Evolutionary conservation across 2,797 vertebrate species (phyloP).

Genomic region (Hyperoplus immaculatus): DNA sequence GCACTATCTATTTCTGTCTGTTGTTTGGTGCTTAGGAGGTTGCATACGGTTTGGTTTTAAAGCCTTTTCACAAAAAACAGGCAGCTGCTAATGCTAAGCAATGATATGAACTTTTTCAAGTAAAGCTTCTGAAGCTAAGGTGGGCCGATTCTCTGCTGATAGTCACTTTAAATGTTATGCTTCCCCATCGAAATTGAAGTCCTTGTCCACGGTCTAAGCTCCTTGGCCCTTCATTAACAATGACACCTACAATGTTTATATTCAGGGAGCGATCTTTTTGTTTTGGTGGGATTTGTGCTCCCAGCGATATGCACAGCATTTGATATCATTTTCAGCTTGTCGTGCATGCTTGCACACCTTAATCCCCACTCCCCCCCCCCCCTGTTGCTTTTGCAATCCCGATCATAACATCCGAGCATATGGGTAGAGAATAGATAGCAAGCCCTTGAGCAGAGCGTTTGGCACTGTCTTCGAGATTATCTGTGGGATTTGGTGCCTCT

Average conservation of each 20-base stretch:
- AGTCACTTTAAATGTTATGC: neutral
- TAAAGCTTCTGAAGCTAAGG: too few species aligned
- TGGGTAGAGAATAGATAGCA: slow-evolving; percentile 37
- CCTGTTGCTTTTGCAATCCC: too few species aligned
- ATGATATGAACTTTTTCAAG: too few species aligned
- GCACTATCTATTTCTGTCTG: too few species aligned
- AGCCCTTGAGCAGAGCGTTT: slow-evolving; percentile 50
- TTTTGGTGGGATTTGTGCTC: neutral
- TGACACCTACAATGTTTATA: neutral
- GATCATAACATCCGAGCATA: slow-evolving; percentile 20
- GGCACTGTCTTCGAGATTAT: slow-evolving; percentile 44
- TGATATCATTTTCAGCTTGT: slow-evolving; percentile 11
- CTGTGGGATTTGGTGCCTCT: slow-evolving; percentile 45
- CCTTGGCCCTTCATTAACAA: neutral
- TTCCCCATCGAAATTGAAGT: too few species aligned
- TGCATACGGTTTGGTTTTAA: neutral
- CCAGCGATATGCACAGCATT: neutral
- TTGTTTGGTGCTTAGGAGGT: neutral
- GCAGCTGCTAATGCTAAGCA: neutral
- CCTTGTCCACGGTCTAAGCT: neutral
- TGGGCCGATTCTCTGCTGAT: too few species aligned
- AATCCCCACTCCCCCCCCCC: neutral
- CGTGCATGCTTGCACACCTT: neutral
- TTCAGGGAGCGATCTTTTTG: neutral
- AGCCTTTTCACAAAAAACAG: neutral